phyloP scores from a whole-genome alignment of 2,797 vertebrate species.

The Spondyliosoma cantharus region DNA sequence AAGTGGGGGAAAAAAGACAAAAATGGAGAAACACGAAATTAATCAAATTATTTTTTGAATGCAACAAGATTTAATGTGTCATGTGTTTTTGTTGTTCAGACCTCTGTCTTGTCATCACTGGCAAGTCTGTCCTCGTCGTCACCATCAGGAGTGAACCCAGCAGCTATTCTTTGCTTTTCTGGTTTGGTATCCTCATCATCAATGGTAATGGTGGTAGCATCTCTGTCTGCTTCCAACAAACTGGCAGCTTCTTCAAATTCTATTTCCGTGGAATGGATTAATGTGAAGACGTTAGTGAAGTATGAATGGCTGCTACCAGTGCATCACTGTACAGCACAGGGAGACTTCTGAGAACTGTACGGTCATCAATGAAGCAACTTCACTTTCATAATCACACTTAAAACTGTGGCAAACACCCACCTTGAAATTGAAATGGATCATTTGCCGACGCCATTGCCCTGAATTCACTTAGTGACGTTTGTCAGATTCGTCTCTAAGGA shows the following conservation, averaged over 20 bases:
- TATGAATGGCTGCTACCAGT: background rate
- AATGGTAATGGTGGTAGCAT: conserved; percentile 88
- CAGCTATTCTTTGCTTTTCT: conserved; percentile 75
- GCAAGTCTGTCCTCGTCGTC: conserved; percentile 86
- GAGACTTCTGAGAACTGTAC: background rate
- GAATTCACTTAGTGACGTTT: background rate
- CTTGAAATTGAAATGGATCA: conserved; percentile 90
- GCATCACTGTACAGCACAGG: background rate
- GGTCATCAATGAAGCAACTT: background rate
- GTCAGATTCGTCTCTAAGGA: background rate
- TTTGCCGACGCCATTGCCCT: conserved; percentile 85
- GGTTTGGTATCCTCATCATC: conserved; percentile 81
- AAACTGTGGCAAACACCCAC: conserved; percentile 65
- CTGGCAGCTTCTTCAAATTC: conserved; percentile 91
- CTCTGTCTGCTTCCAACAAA: conserved; percentile 82
- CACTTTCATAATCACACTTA: rapidly evolving
- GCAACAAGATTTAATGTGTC: background rate
- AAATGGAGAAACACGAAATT: background rate
- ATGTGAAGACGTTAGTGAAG: background rate
- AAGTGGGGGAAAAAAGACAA: background rate
- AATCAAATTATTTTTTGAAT: background rate
- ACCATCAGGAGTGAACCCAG: conserved; percentile 72
- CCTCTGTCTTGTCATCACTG: conserved; percentile 91
- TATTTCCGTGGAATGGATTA: conserved; percentile 59
- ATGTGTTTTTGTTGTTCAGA: conserved; percentile 53